Base-by-base conservation (phyloP, 1,140 invertebrate species). In the Panagrolaimus sp. region DNA sequence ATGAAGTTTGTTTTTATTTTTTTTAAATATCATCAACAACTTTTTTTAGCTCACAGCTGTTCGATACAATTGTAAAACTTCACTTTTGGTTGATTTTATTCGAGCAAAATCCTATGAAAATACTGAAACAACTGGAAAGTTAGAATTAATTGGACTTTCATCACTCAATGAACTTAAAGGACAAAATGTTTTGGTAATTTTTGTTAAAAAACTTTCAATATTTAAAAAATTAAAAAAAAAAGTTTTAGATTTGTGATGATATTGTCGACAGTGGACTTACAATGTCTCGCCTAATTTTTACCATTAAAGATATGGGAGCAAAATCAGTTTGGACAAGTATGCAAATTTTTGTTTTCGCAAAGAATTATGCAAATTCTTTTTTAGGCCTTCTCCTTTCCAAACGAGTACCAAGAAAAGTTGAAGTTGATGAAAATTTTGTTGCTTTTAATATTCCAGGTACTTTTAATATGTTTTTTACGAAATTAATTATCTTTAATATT, bases 191-290 rank as follows among this genome's bases (percentile, higher is more conserved):
- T 47, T 84, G 44, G 79, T 83, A 73, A 71, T 74, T 26, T 48
- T 12, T n/a, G 17, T 12, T 52, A 38, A 21, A 66, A 26, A 47
- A 2, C 7, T 17, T 10, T 8, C 32, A 63, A 12, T 21, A 1
- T 77, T 15, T 48, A 21, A 38, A 45, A n/a, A 8, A 58, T 38
- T 38, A 4, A n/a, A n/a, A 62, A 73, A 67, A 38, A 45, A 43
- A 6, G 17, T 70, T 69, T 79, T 89, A 62, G 72, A 87, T 26
- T 44, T 87, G 89, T 8, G 88, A 89, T 77, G 88, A 89, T 72
- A 89, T 89, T 58, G 86, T 89, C 32, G 88, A 89, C 76, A 88
- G 87, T 28, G 88, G 88, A 9, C 78, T 84, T 43, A 89, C 88
- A 9, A 88, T 89, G 85, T 67, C 77, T 10, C 86, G 86, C 65